Evolutionary conservation across 2,797 vertebrate genomes (phyloP).

Genomic region (Rousettus madagascariensis): DNA sequence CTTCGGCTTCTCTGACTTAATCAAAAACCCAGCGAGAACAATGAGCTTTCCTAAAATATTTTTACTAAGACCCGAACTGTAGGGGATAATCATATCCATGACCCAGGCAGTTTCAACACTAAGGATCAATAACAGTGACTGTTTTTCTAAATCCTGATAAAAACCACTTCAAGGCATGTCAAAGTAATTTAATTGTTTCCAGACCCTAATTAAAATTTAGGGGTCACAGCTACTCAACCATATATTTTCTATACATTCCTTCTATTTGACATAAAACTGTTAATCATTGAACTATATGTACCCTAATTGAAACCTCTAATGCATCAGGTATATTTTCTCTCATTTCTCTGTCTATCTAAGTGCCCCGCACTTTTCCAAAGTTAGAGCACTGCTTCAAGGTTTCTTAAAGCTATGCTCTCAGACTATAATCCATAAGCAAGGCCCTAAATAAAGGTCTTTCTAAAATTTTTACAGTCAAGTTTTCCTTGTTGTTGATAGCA

Average conservation of each 20-base stretch:
- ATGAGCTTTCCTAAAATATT: background rate
- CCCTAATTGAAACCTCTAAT: background rate
- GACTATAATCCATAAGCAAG: background rate
- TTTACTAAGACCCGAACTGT: background rate
- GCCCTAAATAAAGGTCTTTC: background rate
- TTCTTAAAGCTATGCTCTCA: background rate
- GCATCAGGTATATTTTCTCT: background rate
- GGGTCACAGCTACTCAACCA: background rate
- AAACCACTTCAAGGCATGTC: background rate
- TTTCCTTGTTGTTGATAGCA: background rate
- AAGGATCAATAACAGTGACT: background rate
- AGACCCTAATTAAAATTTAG: background rate
- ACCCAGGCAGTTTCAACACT: background rate
- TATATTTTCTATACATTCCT: background rate
- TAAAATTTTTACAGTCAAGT: background rate
- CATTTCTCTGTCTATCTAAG: background rate
- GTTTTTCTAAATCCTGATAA: background rate
- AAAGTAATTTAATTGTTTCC: background rate
- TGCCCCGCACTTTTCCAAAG: background rate
- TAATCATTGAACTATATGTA: background rate
- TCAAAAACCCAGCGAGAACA: too few species aligned
- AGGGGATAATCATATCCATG: background rate
- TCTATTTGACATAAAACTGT: background rate
- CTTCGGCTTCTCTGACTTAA: too few species aligned
- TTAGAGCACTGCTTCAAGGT: background rate